Percentiles rank a stretch among this genome's conserved stretches.
These are phyloP conservation scores for Oscheius sp. DNA, from an alignment of 2,888 invertebrate species.

Conservation along the genomic window DNA sequence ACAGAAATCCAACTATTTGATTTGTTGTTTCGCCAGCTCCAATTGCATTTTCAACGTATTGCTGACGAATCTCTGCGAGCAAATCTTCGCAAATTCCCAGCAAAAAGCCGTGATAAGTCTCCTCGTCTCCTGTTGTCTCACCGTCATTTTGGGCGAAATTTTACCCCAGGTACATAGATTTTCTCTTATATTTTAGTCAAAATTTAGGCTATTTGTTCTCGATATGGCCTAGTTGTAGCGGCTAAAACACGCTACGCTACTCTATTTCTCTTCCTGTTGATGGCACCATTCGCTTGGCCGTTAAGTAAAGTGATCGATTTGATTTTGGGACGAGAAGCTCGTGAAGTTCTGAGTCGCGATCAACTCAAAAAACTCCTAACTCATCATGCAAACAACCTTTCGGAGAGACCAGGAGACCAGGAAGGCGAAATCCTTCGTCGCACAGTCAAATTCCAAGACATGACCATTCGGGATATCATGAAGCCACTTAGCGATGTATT, in stretches of 20 bases:
- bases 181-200: not conserved
- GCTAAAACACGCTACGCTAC: not conserved
- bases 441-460: conserved; percentile 15
- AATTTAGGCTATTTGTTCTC: not conserved
- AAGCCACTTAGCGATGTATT: conserved; percentile 1
- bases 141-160: conserved; percentile 11
- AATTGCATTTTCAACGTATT: conserved; percentile 12
- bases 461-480: conserved; percentile 4
- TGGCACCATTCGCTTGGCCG: conserved; percentile 18
- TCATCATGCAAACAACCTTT: conserved; percentile 4
- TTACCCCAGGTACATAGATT: not conserved
- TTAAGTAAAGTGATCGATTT: conserved; percentile 14
- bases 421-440: conserved; percentile 7
- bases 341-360: not conserved
- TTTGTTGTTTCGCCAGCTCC: conserved; percentile 8
- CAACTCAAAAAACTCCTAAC: conserved; percentile 6
- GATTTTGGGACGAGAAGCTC: conserved; percentile 9
- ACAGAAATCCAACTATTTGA: conserved; percentile 16
- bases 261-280: conserved; percentile 1
- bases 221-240: not conserved
- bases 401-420: too few relatives aligned
- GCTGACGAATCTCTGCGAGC: not conserved
- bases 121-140: not conserved
- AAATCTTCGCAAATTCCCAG: not conserved
- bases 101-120: not conserved